Evolutionary conservation across 2,113 vertebrate species (phyloP).

Genomic region (Thamnophis sirtalis): DNA sequence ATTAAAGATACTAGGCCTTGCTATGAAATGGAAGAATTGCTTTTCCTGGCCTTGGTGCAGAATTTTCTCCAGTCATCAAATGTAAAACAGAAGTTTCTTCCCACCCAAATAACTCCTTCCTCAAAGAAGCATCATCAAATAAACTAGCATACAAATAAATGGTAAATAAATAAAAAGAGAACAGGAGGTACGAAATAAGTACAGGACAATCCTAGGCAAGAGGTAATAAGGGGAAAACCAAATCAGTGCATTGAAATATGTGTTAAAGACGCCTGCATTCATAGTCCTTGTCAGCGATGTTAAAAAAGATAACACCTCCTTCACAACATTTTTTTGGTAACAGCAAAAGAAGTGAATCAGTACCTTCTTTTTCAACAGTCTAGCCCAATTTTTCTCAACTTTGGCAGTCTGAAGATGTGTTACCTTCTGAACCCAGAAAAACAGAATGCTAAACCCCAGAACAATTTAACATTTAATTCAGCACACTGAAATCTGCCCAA

Average conservation of each 20-base stretch:
- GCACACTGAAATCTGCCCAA: background rate
- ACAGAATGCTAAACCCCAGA: background rate
- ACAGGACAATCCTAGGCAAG: background rate
- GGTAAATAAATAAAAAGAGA: background rate
- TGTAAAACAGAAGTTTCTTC: background rate
- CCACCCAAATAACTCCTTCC: background rate
- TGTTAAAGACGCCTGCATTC: background rate
- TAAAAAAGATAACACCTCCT: background rate
- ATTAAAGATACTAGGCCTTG: constrained; percentile 1
- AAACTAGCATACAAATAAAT: background rate
- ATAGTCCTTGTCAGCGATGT: background rate
- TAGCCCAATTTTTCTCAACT: background rate
- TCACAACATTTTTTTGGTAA: background rate
- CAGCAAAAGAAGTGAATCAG: background rate
- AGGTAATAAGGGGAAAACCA: background rate
- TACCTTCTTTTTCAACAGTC: background rate
- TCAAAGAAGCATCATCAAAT: background rate
- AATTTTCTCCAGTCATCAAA: background rate
- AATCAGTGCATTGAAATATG: background rate
- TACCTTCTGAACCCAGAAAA: background rate
- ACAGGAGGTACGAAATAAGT: background rate
- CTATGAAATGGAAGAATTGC: constrained; percentile 13
- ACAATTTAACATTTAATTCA: background rate
- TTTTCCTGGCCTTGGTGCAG: background rate
- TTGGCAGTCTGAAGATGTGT: background rate